Base-by-base conservation (phyloP, 2,797 vertebrate genomes). In the Ataeniobius toweri region DNA sequence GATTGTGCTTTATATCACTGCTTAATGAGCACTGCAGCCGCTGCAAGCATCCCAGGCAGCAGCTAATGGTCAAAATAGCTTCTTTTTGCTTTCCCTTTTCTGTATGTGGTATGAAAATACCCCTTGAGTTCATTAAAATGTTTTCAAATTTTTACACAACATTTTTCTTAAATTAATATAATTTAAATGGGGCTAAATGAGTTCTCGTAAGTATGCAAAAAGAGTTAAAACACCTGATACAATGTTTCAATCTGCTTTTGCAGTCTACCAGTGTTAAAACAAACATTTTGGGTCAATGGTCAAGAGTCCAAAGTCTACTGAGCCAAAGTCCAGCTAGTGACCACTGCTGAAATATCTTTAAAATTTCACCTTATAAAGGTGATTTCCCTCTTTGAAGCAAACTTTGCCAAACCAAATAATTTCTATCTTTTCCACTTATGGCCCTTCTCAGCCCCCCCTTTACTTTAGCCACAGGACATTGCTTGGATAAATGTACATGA, bases 1-100 rank as follows among this genome's bases (percentile, higher is more conserved):
- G 89, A 93, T 92, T 92, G 93, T 84, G 89, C 89, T 91, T 93
- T 93, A 89, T 93, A 94, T 93, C 92, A 91, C 89, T 65, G 87
- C 88, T 92, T 94, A 94, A 94, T 94, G 93, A 95, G 92, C 91
- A 85, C 88, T 67, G 85, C 85, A 82, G 83, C 81, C 86, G 83
- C 85, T 85, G 92, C 89, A 91, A 92, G 88, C 78, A 67, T 90
- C 77, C 84, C 85, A 85, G 81, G 82, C 84, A 83, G 77, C 81
- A 55, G 82, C 88, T 94, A 90, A 92, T 91, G 83, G 81, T 82
- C 56, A 84, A 46, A 88, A 80, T 83, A 77, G 74, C 83, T 67
- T 24, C 56, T 82, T 24, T 78, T 82, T 88, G 75, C 73, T 79
- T 56, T 28, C 65, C 82, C 76, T 82, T 88, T 84, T 80, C 76